These are phyloP conservation scores for Cryptoprocta ferox DNA, from an alignment of 2,797 vertebrate species.

Conservation along the genomic window DNA sequence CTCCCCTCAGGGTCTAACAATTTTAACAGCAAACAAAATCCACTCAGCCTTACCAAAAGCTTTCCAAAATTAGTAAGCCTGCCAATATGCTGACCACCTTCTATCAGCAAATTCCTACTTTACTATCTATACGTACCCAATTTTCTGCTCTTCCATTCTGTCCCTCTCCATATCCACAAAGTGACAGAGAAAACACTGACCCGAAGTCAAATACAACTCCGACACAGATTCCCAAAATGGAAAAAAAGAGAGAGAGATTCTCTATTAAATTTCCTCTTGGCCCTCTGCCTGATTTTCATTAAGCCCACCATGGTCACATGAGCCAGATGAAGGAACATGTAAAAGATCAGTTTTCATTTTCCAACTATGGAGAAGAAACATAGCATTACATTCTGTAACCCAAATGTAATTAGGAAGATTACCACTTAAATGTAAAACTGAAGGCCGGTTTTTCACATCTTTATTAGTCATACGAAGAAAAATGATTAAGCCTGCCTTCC, in stretches of 20 bases:
- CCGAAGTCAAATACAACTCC: background rate
- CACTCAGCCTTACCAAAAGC: background rate
- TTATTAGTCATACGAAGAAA: slow-evolving; percentile 73
- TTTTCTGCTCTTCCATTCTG: slow-evolving; percentile 19
- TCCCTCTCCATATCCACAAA: background rate
- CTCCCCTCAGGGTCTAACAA: background rate
- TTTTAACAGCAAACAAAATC: slow-evolving; percentile 36
- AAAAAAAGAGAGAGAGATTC: background rate
- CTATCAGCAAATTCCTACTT: slow-evolving; percentile 4
- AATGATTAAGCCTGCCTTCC: slow-evolving; percentile 68
- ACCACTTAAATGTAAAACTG: slow-evolving; percentile 60
- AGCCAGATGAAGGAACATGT: background rate
- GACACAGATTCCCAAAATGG: slow-evolving; percentile 36
- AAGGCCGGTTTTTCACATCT: slow-evolving; percentile 67
- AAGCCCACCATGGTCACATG: background rate
- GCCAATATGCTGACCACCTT: slow-evolving; percentile 9
- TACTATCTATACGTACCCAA: background rate
- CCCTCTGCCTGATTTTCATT: slow-evolving; percentile 51
- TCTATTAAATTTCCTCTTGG: slow-evolving; percentile 55
- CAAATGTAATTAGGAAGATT: slow-evolving; percentile 64
- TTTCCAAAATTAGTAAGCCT: slow-evolving; percentile 13
- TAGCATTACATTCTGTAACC: slow-evolving; percentile 38
- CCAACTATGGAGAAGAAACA: slow-evolving; percentile 27
- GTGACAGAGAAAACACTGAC: background rate
- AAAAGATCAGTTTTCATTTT: slow-evolving; percentile 61